Evolutionary conservation across 2,888 invertebrate genomes (phyloP), one percentile per base, ranked within the genome.

Genomic region (Andrena haemorrhoa): DNA sequence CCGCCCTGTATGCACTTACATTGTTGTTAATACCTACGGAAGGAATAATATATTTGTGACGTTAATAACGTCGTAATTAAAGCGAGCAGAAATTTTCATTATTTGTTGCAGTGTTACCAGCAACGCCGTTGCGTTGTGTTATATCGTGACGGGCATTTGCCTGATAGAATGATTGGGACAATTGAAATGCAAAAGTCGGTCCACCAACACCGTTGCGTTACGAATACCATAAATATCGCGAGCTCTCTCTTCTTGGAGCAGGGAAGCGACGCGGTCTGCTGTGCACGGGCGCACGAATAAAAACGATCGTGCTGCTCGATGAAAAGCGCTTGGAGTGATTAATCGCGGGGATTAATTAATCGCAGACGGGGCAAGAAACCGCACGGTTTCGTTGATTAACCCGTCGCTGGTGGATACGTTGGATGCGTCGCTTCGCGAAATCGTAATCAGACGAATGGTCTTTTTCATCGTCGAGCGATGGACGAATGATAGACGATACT

Each of bases 321-420:
- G 83, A 82, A 87, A 86, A 83, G 83, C 82, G 76, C 75, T 81
- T 47, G 60, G 77, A 74, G 69, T 82, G 86, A 88, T 87, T 86
- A 88, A 88, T 86, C 73, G 87, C 65, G 68, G 53, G 77, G 84
- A 87, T 87, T 87, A 87, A 87, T 87, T 87, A 87, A 87, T 84
- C 81, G 86, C 75, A 49, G 74, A 75, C 71, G 77, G 75, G 76
- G 75, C 68, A 83, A 87, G 84, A 86, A 87, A 80, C 75, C 78
- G 87, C 87, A 64, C 71, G 88, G 78, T 87, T 88, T 83, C 78
- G 70, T 69, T 88, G 88, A 88, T 88, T 85, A 88, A 86, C 83
- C 71, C 86, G 80, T 86, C 73, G 77, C 58, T 65, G 70, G 74
- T 61, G 77, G 75, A 68, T 72, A 63, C 61, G 63, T 29, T 26